Conservation (phyloP, 2,797 vertebrate genomes). For the Falco cherrug region DNA sequence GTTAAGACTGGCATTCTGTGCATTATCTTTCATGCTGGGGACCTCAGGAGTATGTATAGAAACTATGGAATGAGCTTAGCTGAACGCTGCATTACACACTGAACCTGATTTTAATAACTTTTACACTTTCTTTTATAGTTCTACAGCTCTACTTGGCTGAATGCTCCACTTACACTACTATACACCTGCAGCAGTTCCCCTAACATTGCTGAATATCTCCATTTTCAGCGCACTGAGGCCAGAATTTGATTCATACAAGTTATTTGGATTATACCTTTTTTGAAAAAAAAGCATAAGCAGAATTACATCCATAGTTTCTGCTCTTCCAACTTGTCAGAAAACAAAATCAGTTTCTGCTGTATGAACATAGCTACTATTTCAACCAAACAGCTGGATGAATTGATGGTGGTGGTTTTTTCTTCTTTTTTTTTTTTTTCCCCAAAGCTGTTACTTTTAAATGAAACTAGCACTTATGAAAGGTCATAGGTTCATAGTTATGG, state of each 20-base stretch:
- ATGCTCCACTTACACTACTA: not conserved
- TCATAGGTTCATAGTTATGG: not conserved
- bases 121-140: not conserved
- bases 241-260: not conserved
- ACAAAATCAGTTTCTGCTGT: not conserved
- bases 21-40: not conserved
- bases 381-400: not conserved
- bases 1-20: not conserved
- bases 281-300: not conserved
- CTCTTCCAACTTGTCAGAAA: not conserved
- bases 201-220: not conserved
- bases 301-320: not conserved
- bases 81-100: not conserved
- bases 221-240: not conserved
- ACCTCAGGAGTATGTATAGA: not conserved
- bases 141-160: not conserved
- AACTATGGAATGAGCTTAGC: not conserved
- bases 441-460: not conserved
- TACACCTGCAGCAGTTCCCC: not conserved
- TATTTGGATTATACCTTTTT: not conserved
- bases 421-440: not conserved
- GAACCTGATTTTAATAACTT: not conserved
- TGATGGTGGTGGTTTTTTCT: not conserved
- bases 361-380: not conserved
- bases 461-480: not conserved